Evolutionary conservation across 2,888 invertebrate species (phyloP).

Genomic region (Eilema griseolum): DNA sequence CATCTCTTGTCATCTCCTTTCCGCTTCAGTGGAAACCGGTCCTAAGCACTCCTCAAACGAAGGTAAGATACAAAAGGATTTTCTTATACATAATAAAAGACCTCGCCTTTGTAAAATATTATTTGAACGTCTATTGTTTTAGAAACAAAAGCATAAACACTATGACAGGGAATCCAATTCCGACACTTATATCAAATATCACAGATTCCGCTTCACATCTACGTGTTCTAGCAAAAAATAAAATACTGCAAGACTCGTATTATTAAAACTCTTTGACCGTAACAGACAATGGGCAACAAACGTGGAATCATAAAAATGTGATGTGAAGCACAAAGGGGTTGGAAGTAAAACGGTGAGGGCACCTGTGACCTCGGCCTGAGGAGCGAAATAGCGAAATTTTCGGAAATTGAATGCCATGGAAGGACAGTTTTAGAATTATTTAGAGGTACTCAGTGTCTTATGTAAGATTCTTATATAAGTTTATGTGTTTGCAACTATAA

Average conservation of each 20-base stretch:
- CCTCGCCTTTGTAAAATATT: background rate
- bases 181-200: conserved; percentile 30
- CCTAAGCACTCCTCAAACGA: background rate
- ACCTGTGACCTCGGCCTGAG: conserved; percentile 55
- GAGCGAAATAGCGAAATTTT: conserved; percentile 44
- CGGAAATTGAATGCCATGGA: conserved; percentile 25
- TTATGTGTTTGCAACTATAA: conserved; percentile 10
- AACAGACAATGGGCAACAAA: conserved; percentile 55
- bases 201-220: conserved; percentile 26
- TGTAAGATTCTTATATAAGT: background rate
- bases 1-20: background rate
- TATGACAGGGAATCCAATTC: conserved; percentile 24
- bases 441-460: conserved; percentile 9
- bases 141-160: conserved; percentile 12
- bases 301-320: conserved; percentile 60
- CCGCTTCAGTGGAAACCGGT: background rate
- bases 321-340: conserved; percentile 50
- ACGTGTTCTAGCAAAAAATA: conserved; percentile 27
- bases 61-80: background rate
- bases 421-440: conserved; percentile 22
- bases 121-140: conserved; percentile 4
- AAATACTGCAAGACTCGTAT: conserved; percentile 45
- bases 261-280: conserved; percentile 64
- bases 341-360: conserved; percentile 45
- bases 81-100: conserved; percentile 9